Conservation (phyloP, 2,888 invertebrate species). For the Andricus curvator region DNA sequence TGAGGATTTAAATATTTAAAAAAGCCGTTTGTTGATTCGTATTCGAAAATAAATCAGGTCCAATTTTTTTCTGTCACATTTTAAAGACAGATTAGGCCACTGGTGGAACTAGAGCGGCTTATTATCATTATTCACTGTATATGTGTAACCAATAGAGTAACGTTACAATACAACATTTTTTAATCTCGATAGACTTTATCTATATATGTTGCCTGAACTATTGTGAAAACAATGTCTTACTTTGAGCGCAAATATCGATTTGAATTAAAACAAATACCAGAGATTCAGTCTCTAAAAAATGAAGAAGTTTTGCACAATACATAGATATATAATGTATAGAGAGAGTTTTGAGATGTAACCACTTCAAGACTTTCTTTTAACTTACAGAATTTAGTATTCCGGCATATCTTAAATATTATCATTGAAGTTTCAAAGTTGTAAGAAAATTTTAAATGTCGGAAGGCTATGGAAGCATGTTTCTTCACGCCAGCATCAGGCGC, state of each 20-base stretch:
- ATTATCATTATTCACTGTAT: not conserved
- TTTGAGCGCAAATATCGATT: no score
- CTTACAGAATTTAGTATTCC: not conserved
- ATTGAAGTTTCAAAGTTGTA: conserved; percentile 7
- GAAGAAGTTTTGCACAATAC: no score
- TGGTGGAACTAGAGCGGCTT: not conserved
- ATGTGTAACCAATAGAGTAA: not conserved
- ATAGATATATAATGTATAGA: no score
- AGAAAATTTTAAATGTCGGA: conserved; percentile 3
- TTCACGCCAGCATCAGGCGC: no score
- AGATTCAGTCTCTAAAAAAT: no score
- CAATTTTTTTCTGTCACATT: not conserved
- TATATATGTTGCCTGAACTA: no score
- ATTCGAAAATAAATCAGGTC: conserved; percentile 1
- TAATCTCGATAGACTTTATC: no score
- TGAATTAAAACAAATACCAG: no score
- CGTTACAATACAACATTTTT: not conserved
- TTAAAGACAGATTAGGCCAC: conserved; percentile 4
- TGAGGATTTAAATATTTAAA: conserved; percentile 7
- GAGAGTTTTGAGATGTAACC: no score
- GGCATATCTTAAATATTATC: conserved; percentile 15
- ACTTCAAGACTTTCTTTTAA: no score
- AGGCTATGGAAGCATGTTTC: no score
- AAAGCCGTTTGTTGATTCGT: conserved; percentile 20
- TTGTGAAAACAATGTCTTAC: no score